Base-by-base conservation (phyloP, 1,140 invertebrate species). In the Microplitis demolitor region DNA sequence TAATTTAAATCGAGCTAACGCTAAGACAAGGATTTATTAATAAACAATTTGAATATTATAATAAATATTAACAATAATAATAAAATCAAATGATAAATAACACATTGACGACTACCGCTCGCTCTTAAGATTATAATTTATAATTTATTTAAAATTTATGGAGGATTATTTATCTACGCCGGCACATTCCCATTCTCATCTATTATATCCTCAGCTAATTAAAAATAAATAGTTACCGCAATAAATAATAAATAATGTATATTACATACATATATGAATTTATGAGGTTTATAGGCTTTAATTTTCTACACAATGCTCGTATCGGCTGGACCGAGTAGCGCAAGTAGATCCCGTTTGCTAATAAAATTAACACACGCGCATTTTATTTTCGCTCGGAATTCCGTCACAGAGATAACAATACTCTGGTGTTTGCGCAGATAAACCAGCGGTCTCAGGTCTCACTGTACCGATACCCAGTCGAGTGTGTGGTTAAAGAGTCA, bases 141-240 rank as follows among this genome's bases (percentile, higher is more conserved):
- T 74, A 79, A 79, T 79, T 79, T 78, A 76, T 77, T 75, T 74
- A 58, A 70, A 79, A 76, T 77, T 77, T 78, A 74, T 78, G 67
- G 72, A 72, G 68, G 56, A 70, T 64, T 64, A 33, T 54, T 60
- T 66, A 24, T 24, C 24, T 24, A 24, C 24, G 24, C n/a, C n/a
- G 24, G 24, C 24, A 24, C 24, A 24, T 24, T 24, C 24, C 24
- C 24, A 24, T 24, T 24, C 24, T 73, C 51, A 67, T 67, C 66
- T 5, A 54, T 6, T 53, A 3, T 6, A 50, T 37, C 5, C 6
- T 50, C n/a, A n/a, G 62, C 14, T 64, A 16, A 37, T 64, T 34
- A 64, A 37, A 64, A 64, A 13, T 24, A 24, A 24, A 24, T 24
- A 24, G 24, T 24, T 24, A 24, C 24, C 24, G 24, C 24, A 2